Base-by-base conservation (phyloP, 2,113 vertebrate genomes). In the Pontoporia blainvillei region DNA sequence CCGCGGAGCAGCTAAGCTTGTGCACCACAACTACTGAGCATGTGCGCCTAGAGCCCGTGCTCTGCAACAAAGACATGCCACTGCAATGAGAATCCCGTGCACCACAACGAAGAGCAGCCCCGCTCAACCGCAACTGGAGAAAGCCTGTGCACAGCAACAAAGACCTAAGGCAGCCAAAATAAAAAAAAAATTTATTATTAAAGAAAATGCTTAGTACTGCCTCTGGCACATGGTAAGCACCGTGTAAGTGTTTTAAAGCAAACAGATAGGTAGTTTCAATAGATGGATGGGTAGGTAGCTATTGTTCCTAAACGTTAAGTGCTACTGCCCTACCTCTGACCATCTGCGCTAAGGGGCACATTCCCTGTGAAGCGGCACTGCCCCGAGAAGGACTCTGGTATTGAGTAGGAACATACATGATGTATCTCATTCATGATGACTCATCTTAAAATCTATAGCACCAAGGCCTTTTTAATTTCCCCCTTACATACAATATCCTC, bases 61-160 rank as follows among this genome's bases (percentile, higher is more conserved):
- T 52, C 49, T 52, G 49, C 49, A 52, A 52, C 4, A 49, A 46
- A 49, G 49, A 52, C 15, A 52, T 17, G 49, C 49, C 15, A 52
- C 5, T 14, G 1, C 49, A 52, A 52, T 52, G 49, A 52, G 49
- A 52, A 52, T 52, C 49, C 49, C 5, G 4, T 15, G 0, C 14
- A 17, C 5, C 1, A 1, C 49, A 52, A 52, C 1, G 0, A 52
- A 52, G 49, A 5, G 49, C 49, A 52, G 14, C 15, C 15, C 49
- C 49, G 5, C 15, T 52, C 15, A 17, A 52, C 15, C 49, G 1
- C 15, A 17, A 52, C 15, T 52, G 49, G 49, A 52, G 49, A 52
- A 52, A 52, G 15, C 15, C 49, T 52, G 49, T 4, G 15, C 0
- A 1, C 49, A 17, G 49, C 49, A 52, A 52, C 15, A 1, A 52